Conservation (phyloP, 2,888 invertebrate genomes). For the Agonopterix subpropinquella region DNA sequence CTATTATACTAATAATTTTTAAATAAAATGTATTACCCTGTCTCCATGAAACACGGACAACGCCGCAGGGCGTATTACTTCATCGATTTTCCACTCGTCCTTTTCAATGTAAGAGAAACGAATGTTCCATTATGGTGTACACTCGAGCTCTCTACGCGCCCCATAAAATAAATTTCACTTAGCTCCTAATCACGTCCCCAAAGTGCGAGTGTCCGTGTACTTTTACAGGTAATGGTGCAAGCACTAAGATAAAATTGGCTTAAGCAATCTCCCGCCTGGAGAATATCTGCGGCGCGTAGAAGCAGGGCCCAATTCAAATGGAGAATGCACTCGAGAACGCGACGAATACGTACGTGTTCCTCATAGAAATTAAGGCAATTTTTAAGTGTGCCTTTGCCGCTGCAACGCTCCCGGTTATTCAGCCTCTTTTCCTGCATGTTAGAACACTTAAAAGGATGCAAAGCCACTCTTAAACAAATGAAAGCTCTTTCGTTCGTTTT, state of each 20-base stretch:
- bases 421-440: constrained; percentile 47
- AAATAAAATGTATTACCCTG: no score
- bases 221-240: constrained; percentile 49
- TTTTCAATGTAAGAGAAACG: constrained; percentile 33
- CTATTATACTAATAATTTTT: no score
- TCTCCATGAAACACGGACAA: no score
- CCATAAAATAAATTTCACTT: constrained; percentile 63
- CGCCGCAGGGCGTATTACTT: no score
- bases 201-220: constrained; percentile 47
- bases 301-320: constrained; percentile 12
- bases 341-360: constrained; percentile 55
- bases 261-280: constrained; percentile 48
- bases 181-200: constrained; percentile 56
- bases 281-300: constrained; percentile 7
- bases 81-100: constrained; percentile 20
- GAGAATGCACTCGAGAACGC: constrained; percentile 48
- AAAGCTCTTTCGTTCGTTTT: constrained; percentile 55
- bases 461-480: constrained; percentile 69
- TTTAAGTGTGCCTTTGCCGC: constrained; percentile 66
- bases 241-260: constrained; percentile 62
- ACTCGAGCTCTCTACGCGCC: constrained; percentile 27
- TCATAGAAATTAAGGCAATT: constrained; percentile 70
- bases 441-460: constrained; percentile 62
- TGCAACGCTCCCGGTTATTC: constrained; percentile 67
- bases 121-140: constrained; percentile 44